Conservation (phyloP, 2,888 invertebrate species). For the Blomia tropicalis region DNA sequence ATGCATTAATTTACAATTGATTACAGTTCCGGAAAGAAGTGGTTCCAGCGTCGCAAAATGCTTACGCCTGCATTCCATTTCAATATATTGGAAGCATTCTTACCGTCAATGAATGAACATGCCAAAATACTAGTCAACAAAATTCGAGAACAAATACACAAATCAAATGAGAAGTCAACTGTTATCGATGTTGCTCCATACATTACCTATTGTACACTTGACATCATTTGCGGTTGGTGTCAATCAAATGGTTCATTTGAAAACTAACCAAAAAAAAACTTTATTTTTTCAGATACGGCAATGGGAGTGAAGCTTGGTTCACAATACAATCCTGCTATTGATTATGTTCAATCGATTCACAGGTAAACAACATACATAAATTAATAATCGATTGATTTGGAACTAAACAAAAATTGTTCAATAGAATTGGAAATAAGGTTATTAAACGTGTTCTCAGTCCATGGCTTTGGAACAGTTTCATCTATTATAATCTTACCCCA, state of each 20-base stretch:
- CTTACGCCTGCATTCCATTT: conserved; percentile 20
- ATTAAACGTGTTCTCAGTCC: conserved; percentile 37
- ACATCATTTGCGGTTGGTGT: conserved; percentile 27
- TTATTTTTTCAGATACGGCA: conserved; percentile 26
- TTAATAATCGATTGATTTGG: background rate
- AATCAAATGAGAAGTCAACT: background rate
- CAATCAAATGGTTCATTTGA: background rate
- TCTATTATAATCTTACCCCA: conserved; percentile 42
- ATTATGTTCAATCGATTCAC: conserved; percentile 23
- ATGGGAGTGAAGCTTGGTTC: conserved; percentile 28
- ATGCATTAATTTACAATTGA: too few species aligned
- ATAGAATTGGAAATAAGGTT: conserved; percentile 35
- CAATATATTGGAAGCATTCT: conserved; percentile 19
- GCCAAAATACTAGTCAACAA: background rate
- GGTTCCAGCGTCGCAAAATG: conserved; percentile 8
- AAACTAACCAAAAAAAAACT: background rate
- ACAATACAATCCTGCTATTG: conserved; percentile 26
- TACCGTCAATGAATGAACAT: conserved; percentile 20
- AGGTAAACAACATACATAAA: too few species aligned
- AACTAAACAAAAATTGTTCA: background rate
- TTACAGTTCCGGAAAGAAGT: conserved; percentile 3
- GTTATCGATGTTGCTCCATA: conserved; percentile 28
- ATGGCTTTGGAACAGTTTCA: conserved; percentile 43
- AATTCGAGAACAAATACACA: background rate
- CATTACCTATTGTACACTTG: conserved; percentile 30